Evolutionary conservation across 2,113 vertebrate genomes (phyloP).

Genomic region (Antechinus flavipes): DNA sequence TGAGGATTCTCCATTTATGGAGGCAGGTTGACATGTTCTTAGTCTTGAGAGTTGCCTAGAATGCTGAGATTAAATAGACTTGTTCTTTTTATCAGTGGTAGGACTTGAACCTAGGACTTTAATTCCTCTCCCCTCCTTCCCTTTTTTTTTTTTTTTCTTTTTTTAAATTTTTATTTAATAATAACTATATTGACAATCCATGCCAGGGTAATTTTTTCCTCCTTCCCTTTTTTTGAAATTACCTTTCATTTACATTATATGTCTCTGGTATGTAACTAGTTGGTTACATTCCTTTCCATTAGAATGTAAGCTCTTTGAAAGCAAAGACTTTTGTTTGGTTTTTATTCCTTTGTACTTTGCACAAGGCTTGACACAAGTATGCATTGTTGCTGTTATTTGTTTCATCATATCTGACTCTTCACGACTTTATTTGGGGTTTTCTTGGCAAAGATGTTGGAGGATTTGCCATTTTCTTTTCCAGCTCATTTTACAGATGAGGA

Average conservation of each 20-base stretch:
- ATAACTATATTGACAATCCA: too few relatives aligned
- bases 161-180: too few relatives aligned
- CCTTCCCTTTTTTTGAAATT: not conserved
- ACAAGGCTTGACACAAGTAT: not conserved
- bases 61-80: not conserved
- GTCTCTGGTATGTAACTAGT: not conserved
- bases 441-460: not conserved
- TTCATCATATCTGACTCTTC: not conserved
- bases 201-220: too few relatives aligned
- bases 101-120: too few relatives aligned
- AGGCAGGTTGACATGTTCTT: not conserved
- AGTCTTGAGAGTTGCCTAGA: not conserved
- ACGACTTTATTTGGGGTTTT: not conserved
- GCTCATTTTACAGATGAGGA: not conserved
- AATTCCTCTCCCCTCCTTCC: not conserved
- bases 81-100: not conserved
- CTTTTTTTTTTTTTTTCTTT: too few relatives aligned
- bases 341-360: not conserved
- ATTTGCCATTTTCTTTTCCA: not conserved
- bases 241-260: too few relatives aligned
- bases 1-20: not conserved
- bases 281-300: not conserved
- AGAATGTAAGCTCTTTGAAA: not conserved
- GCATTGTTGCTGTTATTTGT: not conserved
- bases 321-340: not conserved